Percentiles rank a stretch among this genome's conserved stretches.
Evolutionary conservation across 2,888 invertebrate species (phyloP).

Genomic region (Sialis fuliginosa): DNA sequence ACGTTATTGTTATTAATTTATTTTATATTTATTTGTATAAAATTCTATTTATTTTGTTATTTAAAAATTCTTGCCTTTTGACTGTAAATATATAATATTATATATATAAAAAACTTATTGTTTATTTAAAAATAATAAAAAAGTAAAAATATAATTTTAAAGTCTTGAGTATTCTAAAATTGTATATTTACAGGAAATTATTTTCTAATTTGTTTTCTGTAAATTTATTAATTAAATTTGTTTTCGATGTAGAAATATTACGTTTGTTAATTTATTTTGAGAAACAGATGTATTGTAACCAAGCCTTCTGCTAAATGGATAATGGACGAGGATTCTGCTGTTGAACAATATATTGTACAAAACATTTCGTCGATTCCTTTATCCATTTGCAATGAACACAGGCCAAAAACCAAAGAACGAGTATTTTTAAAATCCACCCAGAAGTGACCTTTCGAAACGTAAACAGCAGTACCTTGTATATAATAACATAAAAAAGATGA

Average conservation of each 20-base stretch:
- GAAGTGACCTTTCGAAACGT: conserved; percentile 27
- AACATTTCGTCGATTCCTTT: too few species aligned
- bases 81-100: too few species aligned
- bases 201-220: too few species aligned
- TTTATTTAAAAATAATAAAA: too few species aligned
- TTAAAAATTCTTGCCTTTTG: too few species aligned
- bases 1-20: too few species aligned
- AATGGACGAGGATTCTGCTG: background rate
- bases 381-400: conserved; percentile 1
- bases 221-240: background rate
- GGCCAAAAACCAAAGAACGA: conserved; percentile 8
- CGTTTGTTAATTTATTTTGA: background rate
- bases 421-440: conserved; percentile 11
- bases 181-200: too few species aligned
- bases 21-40: too few species aligned
- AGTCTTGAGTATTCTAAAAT: too few species aligned
- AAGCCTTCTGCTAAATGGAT: conserved; percentile 5
- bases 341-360: background rate
- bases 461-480: conserved; percentile 26
- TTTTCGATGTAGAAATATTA: background rate
- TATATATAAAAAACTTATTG: too few species aligned
- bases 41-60: too few species aligned
- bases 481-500: conserved; percentile 13
- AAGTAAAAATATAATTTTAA: too few species aligned
- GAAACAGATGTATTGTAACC: conserved; percentile 1